Evolutionary conservation across 2,888 invertebrate species (phyloP).

Genomic region (Caenorhabditis zanzibari): DNA sequence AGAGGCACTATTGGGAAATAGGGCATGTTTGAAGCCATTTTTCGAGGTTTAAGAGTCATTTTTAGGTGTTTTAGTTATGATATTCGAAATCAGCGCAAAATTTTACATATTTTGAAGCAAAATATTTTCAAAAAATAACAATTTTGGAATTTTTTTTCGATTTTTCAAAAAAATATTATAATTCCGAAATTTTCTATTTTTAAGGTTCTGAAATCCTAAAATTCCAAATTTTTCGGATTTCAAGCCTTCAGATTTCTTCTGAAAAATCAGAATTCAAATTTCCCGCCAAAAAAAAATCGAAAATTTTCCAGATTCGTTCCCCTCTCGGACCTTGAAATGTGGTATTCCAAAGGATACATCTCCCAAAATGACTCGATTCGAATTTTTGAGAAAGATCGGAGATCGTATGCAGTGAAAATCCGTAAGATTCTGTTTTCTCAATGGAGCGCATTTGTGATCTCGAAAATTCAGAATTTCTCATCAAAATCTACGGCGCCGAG

Average conservation of each 20-base stretch:
- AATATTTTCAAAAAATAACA: too few species aligned
- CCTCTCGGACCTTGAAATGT: constrained; percentile 11
- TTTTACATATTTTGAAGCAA: too few species aligned
- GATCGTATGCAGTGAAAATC: neutral
- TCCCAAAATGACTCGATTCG: constrained; percentile 5
- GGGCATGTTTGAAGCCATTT: too few species aligned
- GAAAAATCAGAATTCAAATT: neutral
- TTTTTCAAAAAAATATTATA: neutral
- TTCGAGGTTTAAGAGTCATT: too few species aligned
- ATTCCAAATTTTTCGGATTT: neutral
- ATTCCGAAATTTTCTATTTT: neutral
- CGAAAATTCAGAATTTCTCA: neutral
- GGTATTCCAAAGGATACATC: neutral
- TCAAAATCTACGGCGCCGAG: constrained; percentile 15
- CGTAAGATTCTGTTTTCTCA: constrained; percentile 9
- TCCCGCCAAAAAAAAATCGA: too few species aligned
- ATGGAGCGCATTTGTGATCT: neutral
- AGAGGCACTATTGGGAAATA: too few species aligned
- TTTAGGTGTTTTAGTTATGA: too few species aligned
- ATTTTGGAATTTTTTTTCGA: neutral
- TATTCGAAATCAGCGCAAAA: too few species aligned
- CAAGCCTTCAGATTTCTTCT: neutral
- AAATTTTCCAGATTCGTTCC: constrained; percentile 25
- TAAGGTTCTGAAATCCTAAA: neutral
- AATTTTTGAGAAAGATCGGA: neutral